These are phyloP conservation scores for Catagonus wagneri DNA, from an alignment of 2,113 vertebrate genomes.

Conservation along the genomic window DNA sequence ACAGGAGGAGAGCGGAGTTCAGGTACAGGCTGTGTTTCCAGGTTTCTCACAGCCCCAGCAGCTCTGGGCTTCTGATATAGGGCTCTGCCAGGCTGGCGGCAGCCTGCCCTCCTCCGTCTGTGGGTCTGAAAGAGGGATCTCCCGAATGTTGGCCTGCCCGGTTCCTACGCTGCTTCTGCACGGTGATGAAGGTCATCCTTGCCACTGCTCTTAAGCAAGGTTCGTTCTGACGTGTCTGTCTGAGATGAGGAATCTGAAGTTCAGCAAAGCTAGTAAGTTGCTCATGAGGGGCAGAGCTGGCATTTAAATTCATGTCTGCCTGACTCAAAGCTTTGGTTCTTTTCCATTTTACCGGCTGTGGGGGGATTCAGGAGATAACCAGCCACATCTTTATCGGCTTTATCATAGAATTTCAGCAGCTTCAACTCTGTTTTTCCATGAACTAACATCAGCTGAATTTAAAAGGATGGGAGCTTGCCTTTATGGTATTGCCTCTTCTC, in stretches of 20 bases:
- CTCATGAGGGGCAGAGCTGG: neutral
- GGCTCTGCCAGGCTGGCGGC: neutral
- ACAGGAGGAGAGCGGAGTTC: slow-evolving; percentile 16
- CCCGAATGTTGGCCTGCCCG: neutral
- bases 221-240: neutral
- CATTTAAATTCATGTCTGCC: neutral
- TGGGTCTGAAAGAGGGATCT: neutral
- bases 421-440: neutral
- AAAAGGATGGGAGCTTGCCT: neutral
- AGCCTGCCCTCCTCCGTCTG: neutral
- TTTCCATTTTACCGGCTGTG: neutral
- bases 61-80: neutral
- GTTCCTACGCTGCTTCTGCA: neutral
- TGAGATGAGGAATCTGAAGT: slow-evolving; percentile 3
- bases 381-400: neutral
- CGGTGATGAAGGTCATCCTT: neutral
- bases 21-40: neutral
- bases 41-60: neutral
- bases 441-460: neutral
- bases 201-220: neutral
- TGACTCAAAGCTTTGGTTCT: neutral
- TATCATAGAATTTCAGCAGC: neutral
- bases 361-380: neutral
- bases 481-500: neutral
- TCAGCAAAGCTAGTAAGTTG: slow-evolving; percentile 15